These are phyloP conservation scores for Diachasmimorpha longicaudata DNA, from an alignment of 1,140 invertebrate species.

Conservation along the genomic window DNA sequence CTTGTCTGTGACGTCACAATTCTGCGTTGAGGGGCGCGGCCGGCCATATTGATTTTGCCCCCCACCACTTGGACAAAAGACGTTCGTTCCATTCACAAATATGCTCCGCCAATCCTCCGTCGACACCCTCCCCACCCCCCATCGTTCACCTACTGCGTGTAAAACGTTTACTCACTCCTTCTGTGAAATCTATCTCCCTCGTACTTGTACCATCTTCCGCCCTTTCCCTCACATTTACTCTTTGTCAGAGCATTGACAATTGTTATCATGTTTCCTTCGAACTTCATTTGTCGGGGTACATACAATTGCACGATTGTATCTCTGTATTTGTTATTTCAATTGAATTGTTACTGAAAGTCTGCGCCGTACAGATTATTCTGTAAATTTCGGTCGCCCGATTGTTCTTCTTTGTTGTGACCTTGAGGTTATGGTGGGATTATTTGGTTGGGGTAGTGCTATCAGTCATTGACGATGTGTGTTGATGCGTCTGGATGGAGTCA, in stretches of 20 bases:
- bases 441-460: too few species aligned
- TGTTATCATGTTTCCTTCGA: background rate
- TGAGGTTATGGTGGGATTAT: too few species aligned
- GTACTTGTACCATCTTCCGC: background rate
- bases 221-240: too few species aligned
- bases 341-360: too few species aligned
- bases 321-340: too few species aligned
- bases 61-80: conserved; percentile 38
- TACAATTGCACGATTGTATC: too few species aligned
- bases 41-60: conserved; percentile 46
- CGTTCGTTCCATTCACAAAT: conserved; percentile 51
- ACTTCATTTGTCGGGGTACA: background rate
- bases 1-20: conserved; percentile 41
- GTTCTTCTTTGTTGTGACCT: too few species aligned
- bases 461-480: background rate
- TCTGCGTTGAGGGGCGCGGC: conserved; percentile 48
- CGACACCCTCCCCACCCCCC: conserved; percentile 33
- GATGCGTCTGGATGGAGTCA: background rate
- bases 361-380: too few species aligned
- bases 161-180: background rate
- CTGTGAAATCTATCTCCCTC: background rate
- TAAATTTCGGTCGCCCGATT: too few species aligned
- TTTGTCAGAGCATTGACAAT: background rate
- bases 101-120: conserved; percentile 33
- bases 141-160: conserved; percentile 8